Evolutionary conservation across 2,797 vertebrate species (phyloP).

Genomic region (Ciconia nigra): DNA sequence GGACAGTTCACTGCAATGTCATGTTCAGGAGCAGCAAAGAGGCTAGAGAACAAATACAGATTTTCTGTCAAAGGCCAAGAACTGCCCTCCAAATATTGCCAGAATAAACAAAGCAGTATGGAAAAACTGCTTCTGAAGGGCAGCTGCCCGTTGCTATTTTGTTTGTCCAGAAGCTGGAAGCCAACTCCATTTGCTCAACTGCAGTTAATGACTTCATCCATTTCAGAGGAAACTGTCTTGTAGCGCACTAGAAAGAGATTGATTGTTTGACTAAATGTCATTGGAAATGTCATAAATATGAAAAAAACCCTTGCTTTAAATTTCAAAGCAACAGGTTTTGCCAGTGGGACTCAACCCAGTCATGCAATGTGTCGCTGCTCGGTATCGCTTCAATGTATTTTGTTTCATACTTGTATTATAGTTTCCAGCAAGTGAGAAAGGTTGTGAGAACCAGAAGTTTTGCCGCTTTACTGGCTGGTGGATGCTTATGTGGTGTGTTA

Average conservation of each 20-base stretch:
- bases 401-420: neutral
- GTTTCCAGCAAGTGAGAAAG: neutral
- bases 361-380: neutral
- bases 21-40: neutral
- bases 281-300: constrained; percentile 53
- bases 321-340: constrained; percentile 19
- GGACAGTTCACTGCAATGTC: neutral
- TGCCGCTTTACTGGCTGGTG: neutral
- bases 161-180: constrained; percentile 23
- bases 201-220: neutral
- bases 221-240: constrained; percentile 12
- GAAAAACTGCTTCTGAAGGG: neutral
- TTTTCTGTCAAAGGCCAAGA: neutral
- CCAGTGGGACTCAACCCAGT: neutral
- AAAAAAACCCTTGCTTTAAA: constrained; percentile 28
- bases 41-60: neutral
- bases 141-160: neutral
- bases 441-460: neutral
- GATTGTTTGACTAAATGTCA: constrained; percentile 37
- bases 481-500: neutral
- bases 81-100: neutral
- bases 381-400: neutral
- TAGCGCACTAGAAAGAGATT: constrained; percentile 15
- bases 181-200: neutral
- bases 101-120: neutral